Conservation (phyloP, 2,888 invertebrate genomes). For the Limnephilus lunatus region DNA sequence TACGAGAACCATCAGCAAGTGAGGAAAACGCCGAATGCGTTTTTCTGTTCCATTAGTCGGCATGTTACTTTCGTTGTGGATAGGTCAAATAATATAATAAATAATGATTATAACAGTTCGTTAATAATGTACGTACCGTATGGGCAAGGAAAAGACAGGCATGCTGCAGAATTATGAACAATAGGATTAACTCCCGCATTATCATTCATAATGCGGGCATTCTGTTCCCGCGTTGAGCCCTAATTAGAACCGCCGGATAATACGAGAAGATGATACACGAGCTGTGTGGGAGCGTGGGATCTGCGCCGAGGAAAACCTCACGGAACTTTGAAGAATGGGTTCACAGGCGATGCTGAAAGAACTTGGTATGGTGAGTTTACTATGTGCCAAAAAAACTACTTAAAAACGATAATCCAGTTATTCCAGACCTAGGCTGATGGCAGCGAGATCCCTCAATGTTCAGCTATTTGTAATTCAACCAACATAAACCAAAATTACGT, state of each 20-base stretch:
- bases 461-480: background rate
- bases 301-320: background rate
- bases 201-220: constrained; percentile 49
- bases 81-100: too few relatives aligned
- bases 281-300: constrained; percentile 18
- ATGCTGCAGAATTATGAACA: constrained; percentile 17
- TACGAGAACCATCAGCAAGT: background rate
- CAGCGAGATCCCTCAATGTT: background rate
- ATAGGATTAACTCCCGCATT: constrained; percentile 40
- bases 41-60: background rate
- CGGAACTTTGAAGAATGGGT: constrained; percentile 17
- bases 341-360: constrained; percentile 12
- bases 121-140: background rate
- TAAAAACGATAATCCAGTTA: too few relatives aligned
- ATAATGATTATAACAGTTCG: background rate
- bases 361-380: background rate
- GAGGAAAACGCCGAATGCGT: too few relatives aligned
- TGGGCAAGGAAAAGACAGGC: background rate
- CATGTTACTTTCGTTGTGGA: background rate
- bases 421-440: too few relatives aligned
- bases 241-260: constrained; percentile 22
- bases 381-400: background rate
- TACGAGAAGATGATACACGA: constrained; percentile 13
- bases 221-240: constrained; percentile 36
- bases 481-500: too few relatives aligned